phyloP scores from a whole-genome alignment of 2,113 vertebrate genomes.

The Craseonycteris thonglongyai region DNA sequence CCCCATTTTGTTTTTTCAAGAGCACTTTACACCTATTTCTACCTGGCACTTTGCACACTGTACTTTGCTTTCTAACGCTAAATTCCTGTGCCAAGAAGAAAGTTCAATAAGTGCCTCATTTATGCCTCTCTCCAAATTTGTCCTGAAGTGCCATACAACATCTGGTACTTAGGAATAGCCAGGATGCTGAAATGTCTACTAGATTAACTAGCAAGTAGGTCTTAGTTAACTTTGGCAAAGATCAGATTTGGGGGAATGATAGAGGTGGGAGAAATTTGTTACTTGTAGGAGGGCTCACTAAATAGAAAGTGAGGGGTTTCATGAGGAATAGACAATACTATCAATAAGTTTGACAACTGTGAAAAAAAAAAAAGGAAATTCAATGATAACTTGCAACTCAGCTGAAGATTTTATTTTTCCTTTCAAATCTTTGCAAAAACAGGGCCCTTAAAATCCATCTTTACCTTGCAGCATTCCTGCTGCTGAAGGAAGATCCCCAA shows the following conservation, averaged over 20 bases:
- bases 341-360: background rate
- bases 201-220: background rate
- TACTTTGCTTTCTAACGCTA: background rate
- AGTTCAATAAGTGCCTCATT: background rate
- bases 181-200: background rate
- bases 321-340: background rate
- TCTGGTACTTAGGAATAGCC: background rate
- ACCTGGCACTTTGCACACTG: background rate
- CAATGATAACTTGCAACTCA: background rate
- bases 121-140: background rate
- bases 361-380: background rate
- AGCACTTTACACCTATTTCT: too few species aligned
- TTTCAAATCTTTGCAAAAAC: background rate
- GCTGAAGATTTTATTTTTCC: background rate
- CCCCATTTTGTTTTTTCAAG: too few species aligned
- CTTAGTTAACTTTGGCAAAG: background rate
- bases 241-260: background rate
- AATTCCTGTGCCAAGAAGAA: background rate
- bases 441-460: background rate
- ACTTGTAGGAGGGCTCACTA: background rate
- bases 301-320: background rate
- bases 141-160: rapidly evolving
- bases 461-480: background rate
- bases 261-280: background rate
- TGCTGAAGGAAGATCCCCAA: background rate